These are phyloP conservation scores for Halcyon malimbica DNA, from an alignment of 2,113 vertebrate species.

Conservation along the genomic window DNA sequence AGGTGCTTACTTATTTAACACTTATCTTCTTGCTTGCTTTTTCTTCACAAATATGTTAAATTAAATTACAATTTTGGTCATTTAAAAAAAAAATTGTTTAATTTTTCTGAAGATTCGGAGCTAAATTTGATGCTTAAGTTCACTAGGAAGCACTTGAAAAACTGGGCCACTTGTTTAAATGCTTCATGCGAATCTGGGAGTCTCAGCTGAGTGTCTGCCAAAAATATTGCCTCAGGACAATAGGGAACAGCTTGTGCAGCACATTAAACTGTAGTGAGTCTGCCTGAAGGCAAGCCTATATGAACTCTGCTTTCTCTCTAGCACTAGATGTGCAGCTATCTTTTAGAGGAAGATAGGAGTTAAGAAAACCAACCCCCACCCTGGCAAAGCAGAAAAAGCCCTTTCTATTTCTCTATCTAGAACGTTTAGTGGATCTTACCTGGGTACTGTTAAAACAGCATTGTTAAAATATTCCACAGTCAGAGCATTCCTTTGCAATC, in stretches of 20 bases:
- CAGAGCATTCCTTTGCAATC: neutral
- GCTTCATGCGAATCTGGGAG: neutral
- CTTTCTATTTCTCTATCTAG: neutral
- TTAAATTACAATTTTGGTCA: neutral
- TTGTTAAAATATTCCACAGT: neutral
- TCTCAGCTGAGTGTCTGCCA: neutral
- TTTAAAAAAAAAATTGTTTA: neutral
- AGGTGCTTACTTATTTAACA: neutral
- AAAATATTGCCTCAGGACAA: neutral
- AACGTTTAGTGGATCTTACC: neutral
- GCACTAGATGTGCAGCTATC: neutral
- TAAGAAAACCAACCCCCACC: neutral
- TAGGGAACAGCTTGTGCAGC: neutral
- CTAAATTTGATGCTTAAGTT: neutral
- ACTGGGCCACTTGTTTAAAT: neutral
- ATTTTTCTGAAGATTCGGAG: neutral
- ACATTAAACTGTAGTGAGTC: neutral
- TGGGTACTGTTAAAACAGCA: neutral
- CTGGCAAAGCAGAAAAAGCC: neutral
- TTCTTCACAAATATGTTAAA: neutral
- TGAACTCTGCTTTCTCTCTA: neutral
- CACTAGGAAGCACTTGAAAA: neutral
- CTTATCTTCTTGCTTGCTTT: neutral
- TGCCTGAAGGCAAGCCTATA: neutral
- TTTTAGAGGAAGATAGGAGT: neutral